Base-by-base conservation (phyloP, 1,140 invertebrate species). In the Elymnias hypermnestra region DNA sequence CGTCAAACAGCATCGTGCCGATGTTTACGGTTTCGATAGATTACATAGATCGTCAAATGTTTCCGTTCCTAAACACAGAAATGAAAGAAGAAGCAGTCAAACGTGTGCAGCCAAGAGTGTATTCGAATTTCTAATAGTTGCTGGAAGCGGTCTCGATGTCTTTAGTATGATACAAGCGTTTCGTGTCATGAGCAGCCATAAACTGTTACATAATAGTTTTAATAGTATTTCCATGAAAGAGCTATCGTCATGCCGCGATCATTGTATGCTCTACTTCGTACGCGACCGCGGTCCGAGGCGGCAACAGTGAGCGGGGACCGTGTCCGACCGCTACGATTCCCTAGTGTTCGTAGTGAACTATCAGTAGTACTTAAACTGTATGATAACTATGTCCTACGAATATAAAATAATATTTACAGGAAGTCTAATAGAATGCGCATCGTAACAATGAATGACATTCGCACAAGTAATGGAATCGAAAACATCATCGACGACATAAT, bases 81-180 rank as follows among this genome's bases (percentile, higher is more conserved):
- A 84, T 83, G 74, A 72, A 84, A 83, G 78, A 83, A 70, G 69
- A 85, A 85, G 78, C 81, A 57, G 71, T 66, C 60, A 57, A 83
- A 83, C 78, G 69, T 82, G 78, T 83, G 81, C 81, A 85, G 81
- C 81, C 78, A 81, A 85, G 64, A 84, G 77, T 83, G 81, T 77
- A 76, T 64, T 73, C 78, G 76, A 85, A 62, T 60, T 73, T 73
- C 77, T 85, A 85, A 83, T 79, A 85, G 73, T 82, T 78, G 67
- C 70, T 73, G 71, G 61, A 85, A 85, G 78, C 81, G 63, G 56
- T 76, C 63, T 63, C 64, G 58, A 69, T 69, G 53, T 74, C 60
- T 58, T 70, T 70, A 54, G 52, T 55, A 81, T 75, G 72, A 67
- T 84, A 60, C 53, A 81, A 85, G 82, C 82, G 82, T 85, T 83